Evolutionary conservation across 2,888 invertebrate genomes (phyloP), one percentile per base, ranked within the genome.

Genomic region (Pachymerium ferrugineum): DNA sequence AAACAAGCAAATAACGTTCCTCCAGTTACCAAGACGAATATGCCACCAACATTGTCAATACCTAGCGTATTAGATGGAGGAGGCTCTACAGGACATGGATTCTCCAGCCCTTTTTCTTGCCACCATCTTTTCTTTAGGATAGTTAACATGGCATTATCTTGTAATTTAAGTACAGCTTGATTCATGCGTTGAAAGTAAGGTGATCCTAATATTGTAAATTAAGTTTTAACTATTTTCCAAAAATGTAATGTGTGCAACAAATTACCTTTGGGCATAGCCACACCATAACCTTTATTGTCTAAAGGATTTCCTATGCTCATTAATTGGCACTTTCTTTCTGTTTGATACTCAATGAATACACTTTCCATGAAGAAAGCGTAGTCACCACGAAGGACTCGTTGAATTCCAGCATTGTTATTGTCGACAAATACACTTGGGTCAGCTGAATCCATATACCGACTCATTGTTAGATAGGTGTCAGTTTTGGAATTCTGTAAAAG

Each of bases 321-420:
- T 76, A 96, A 87, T 76, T 94, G 92, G 80, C 97, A 97, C 80
- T 93, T 90, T 76, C 94, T 86, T 81, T 95, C 92, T 70, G 93
- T 90, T 38, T 90, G 90, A 81, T 97, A 99, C 81, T 99, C 98
- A 77, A 98, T 94, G 28, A 93, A 92, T 0, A 97, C 94, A 0
- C 95, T 97, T 83, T 99, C 99, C 94, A 98, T 97, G 30, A 99
- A 86, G 81, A 94, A 98, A 0, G 98, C 98, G 82, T 97, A 99
- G 70, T 89, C 88, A 54, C 92, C 90, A 77, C 78, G 81, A 89
- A 90, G 80, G 0, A 97, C 97, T 33, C 94, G 86, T 29, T 94
- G 92, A 3, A 97, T 94, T 0, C 97, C 98, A 80, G 95, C 94
- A 22, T 88, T 88, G 81, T 95, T 97, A 78, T 88, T 90, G 68